Evolutionary conservation across 2,888 invertebrate species (phyloP), one percentile per base, ranked within the genome.

Genomic region (Aplocera efformata): DNA sequence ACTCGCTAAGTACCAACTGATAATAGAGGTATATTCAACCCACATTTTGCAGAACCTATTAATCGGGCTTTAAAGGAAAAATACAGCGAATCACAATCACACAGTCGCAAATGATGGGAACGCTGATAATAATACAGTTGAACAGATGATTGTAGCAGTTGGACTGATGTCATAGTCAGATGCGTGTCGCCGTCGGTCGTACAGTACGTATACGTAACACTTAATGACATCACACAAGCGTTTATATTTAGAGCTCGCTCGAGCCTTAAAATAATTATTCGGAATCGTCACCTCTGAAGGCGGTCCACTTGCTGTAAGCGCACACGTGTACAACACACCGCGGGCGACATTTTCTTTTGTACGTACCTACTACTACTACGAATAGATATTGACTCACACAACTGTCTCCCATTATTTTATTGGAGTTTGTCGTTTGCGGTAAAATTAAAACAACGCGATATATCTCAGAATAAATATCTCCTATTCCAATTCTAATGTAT

Each of bases 161-260:
- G 56, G 67, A 71, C 80, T 85, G 83, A 85, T 85, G 85, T 84
- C 85, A 84, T 81, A 79, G 69, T 63, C 69, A 55, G 64, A 72
- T 75, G 73, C 76, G 79, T 77, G 74, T 78, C 44, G 50, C 50
- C 50, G 44, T 44, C 39, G 39, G 3, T 31, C 58, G 53, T 60
- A 56, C 60, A 60, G 66, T 17, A 17, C 5, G 3, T 17, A 17
- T 17, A 17, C 13, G 84, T 78, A 80, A 82, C 78, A 78, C 73
- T 76, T 77, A 68, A 78, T 85, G 84, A 85, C 85, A 84, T 85
- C 85, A 85, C 82, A 81, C 67, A 58, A 64, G 58, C 68, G 71
- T 74, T 75, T 83, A 84, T 82, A 77, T 79, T 81, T 79, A 75
- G 78, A 67, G 66, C 63, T 73, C 63, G 76, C 72, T 75, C 73